Conservation (phyloP, 2,888 invertebrate species). For the Standfussiana lucernea region DNA sequence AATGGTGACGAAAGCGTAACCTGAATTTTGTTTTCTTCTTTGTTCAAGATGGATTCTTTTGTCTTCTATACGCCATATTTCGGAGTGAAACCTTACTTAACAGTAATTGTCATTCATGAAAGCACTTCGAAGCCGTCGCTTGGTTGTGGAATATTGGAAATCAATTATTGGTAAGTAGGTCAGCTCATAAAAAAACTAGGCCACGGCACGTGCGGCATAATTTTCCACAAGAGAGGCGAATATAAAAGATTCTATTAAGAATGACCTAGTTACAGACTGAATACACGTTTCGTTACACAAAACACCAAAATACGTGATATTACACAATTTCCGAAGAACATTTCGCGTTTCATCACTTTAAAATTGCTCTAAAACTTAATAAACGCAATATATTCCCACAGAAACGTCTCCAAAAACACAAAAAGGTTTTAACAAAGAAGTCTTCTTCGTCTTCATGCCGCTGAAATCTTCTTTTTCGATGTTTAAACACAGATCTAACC, state of each 20-base stretch:
- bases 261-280: conserved; percentile 43
- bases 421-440: conserved; percentile 26
- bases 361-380: conserved; percentile 4
- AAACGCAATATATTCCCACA: conserved; percentile 2
- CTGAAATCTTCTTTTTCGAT: conserved; percentile 58
- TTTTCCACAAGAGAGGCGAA: conserved; percentile 7
- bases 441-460: conserved; percentile 53
- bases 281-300: conserved; percentile 27
- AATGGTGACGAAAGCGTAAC: conserved; percentile 13
- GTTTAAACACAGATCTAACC: conserved; percentile 77
- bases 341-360: not conserved
- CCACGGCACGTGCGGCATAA: conserved; percentile 25
- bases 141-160: conserved; percentile 48
- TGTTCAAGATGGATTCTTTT: not conserved
- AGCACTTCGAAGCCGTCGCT: conserved; percentile 22
- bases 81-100: not conserved
- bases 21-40: conserved; percentile 35
- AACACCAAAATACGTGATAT: not conserved
- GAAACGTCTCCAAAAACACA: not conserved
- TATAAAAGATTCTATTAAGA: conserved; percentile 33
- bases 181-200: conserved; percentile 49
- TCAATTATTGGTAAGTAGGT: conserved; percentile 54
- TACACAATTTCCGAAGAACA: not conserved
- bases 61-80: not conserved
- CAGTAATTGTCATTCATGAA: conserved; percentile 31